Conservation (phyloP, 2,888 invertebrate species). For the Crossocerus cetratus region DNA sequence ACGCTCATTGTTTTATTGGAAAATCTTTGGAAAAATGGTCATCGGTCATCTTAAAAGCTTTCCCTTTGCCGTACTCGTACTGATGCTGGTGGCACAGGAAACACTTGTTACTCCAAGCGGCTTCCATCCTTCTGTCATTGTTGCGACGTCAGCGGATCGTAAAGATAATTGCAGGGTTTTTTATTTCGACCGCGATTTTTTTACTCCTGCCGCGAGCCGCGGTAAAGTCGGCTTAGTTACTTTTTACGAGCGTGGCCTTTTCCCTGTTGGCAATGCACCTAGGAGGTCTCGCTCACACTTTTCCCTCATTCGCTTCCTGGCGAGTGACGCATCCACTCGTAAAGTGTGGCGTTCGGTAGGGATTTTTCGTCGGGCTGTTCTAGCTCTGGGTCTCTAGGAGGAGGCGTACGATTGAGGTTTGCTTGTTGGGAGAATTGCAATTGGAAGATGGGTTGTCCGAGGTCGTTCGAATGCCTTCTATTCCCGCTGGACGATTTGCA, state of each 20-base stretch:
- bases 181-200: constrained; percentile 47
- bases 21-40: too few relatives aligned
- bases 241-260: constrained; percentile 64
- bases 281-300: constrained; percentile 44
- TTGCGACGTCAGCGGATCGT: constrained; percentile 61
- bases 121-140: constrained; percentile 61
- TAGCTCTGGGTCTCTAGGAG: too few relatives aligned
- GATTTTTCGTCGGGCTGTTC: too few relatives aligned
- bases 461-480: too few relatives aligned
- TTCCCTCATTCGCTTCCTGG: constrained; percentile 1
- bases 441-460: too few relatives aligned
- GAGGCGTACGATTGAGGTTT: too few relatives aligned
- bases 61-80: too few relatives aligned
- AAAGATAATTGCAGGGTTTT: constrained; percentile 67
- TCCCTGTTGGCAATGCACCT: constrained; percentile 65
- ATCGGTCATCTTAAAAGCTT: too few relatives aligned
- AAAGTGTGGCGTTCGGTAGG: too few relatives aligned
- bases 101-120: constrained; percentile 39
- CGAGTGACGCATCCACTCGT: neutral
- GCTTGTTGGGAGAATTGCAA: too few relatives aligned
- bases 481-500: too few relatives aligned
- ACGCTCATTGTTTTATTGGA: too few relatives aligned
- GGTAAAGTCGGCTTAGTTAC: constrained; percentile 50
- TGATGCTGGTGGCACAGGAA: constrained; percentile 15
- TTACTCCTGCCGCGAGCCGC: constrained; percentile 43